These are phyloP conservation scores for Rhogogaster chlorosoma DNA, from an alignment of 2,888 invertebrate genomes.

Conservation along the genomic window DNA sequence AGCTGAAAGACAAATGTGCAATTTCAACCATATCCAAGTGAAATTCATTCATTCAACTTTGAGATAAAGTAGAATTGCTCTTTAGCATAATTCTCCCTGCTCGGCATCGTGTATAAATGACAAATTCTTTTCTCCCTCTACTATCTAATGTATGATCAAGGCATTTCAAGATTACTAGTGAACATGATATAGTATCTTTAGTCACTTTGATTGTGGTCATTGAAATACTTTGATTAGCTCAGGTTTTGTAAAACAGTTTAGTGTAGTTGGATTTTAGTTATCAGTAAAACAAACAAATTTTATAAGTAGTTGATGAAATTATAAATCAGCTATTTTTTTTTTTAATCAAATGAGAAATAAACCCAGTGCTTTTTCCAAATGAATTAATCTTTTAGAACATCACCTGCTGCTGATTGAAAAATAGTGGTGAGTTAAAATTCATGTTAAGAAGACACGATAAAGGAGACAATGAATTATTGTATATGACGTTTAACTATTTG, in stretches of 20 bases:
- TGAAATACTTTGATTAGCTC: background rate
- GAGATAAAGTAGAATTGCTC: background rate
- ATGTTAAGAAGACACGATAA: background rate
- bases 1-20: background rate
- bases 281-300: background rate
- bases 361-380: background rate
- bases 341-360: background rate
- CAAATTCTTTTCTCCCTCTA: background rate
- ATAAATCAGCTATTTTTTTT: background rate
- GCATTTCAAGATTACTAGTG: background rate
- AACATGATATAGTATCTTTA: slow-evolving; percentile 28
- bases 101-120: background rate
- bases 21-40: background rate
- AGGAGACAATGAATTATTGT: background rate
- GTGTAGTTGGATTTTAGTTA: background rate
- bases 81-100: background rate
- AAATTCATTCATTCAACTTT: background rate
- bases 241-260: background rate
- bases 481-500: background rate
- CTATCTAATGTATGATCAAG: background rate
- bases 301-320: background rate
- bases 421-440: background rate
- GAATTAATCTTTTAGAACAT: background rate
- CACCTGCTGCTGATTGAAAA: background rate
- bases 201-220: background rate